Evolutionary conservation across 2,797 vertebrate genomes (phyloP), one percentile per base, ranked within the genome.

Genomic region (Gymnothorax javanicus): DNA sequence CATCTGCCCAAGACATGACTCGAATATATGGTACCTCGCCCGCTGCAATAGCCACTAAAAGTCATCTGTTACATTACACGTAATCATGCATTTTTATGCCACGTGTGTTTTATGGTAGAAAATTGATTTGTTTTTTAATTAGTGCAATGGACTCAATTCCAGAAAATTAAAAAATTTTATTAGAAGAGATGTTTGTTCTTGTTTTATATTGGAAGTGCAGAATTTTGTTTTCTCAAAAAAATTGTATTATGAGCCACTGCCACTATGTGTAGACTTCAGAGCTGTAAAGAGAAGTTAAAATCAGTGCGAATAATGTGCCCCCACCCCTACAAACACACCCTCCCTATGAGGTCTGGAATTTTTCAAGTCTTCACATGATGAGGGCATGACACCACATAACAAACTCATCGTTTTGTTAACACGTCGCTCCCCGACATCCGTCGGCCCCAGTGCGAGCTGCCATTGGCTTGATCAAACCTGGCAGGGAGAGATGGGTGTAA

Each of bases 391-490:
- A 84, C 54, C 82, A 69, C 60, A 23, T 58, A 59, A 83, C 7
- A n/a, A 57, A 73, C 84, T 67, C 82, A 9, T 27, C 27, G 69
- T 84, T 88, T 84, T 82, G 87, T 88, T 86, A 85, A 83, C 83
- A 85, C 62, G 62, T 88, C 84, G 56, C 67, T 79, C 71, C 84
- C 69, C 33, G 73, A 85, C 75, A 52, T 52, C 84, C 54, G 86
- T 88, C 83, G 58, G 57, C 69, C 83, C 59, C 86, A 33, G 83
- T 59, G 59, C 81, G 87, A 87, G 86, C 88, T 87, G 77, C 79
- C 89, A 91, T 92, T 90, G 90, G 86, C 11, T 57, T 91, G 86
- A 93, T 92, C 88, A 90, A 88, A 87, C 84, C 57, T 86, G 83
- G 85, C 52, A 58, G 64, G 88, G 73, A 84, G 64, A 17, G 62